Conservation (phyloP, 2,113 vertebrate species). For the Ovis canadensis region DNA sequence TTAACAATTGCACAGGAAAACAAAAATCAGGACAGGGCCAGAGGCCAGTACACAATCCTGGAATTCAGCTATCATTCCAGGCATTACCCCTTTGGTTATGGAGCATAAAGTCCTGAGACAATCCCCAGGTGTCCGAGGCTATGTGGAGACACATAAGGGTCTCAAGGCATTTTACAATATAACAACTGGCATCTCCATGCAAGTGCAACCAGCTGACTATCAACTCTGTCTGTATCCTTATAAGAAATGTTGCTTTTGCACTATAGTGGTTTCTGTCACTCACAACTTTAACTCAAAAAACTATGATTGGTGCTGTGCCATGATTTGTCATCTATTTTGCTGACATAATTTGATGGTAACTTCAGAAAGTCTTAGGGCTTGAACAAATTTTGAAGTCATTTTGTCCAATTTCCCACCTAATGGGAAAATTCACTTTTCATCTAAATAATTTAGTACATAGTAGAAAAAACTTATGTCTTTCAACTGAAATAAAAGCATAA, state of each 20-base stretch:
- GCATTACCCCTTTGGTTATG: neutral
- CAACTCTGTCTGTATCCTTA: neutral
- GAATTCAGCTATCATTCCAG: neutral
- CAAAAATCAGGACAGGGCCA: neutral
- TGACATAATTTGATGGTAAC: neutral
- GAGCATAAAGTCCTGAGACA: neutral
- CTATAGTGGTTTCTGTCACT: neutral
- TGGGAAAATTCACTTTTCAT: neutral
- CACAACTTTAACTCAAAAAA: neutral
- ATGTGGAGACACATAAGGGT: neutral
- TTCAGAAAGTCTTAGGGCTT: neutral
- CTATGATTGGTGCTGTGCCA: neutral
- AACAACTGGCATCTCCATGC: neutral
- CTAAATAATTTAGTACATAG: conserved; percentile 8
- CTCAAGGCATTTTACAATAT: neutral
- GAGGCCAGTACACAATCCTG: neutral
- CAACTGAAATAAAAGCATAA: neutral
- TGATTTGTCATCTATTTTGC: neutral
- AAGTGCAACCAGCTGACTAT: neutral
- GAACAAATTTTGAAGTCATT: neutral
- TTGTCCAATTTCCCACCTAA: neutral
- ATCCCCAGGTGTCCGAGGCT: neutral
- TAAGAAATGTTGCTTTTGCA: neutral
- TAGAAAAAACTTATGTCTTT: neutral
- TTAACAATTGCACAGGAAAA: neutral